Evolutionary conservation across 2,113 vertebrate genomes (phyloP), one percentile per base, ranked within the genome.

Genomic region (Eonycteris spelaea): DNA sequence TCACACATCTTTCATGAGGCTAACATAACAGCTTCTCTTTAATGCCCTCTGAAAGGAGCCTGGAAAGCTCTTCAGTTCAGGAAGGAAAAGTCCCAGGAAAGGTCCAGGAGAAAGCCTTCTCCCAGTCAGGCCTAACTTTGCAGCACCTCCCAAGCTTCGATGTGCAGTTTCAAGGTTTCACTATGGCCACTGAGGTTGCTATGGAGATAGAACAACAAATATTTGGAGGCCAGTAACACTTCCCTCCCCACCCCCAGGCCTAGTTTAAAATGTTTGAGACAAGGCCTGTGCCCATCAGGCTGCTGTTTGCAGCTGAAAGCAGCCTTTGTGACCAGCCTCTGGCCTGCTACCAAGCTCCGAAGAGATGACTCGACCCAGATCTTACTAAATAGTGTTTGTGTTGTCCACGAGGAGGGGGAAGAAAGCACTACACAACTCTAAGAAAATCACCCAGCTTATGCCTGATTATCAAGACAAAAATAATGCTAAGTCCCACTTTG

Each of bases 191-290:
- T 28, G 98, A 93, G 86, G 99, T 99, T 99, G 98, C 99, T 97
- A 93, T 98, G 99, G 98, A 98, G 98, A 99, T 98, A 92, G 75
- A 98, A 98, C 98, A 99, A 99, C 99, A 99, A 99, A 99, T 99
- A 99, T 99, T 99, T 99, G 98, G 98, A 99, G 96, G 98, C 98
- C 87, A 87, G 99, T 99, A 98, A 99, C 99, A 99, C 99, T 99
- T 99, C 99, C 98, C 55, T 30, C 28, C 11, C 86, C 97, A 98
- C 48, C 57, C 68, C 98, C 99, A 99, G 99, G 98, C 99, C 98
- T 99, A 98, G 98, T 97, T 97, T 94, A 98, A 98, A 99, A 98
- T 99, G 99, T 99, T 99, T 99, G 99, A 98, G 99, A 99, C 99
- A 98, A 98, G 98, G 98, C 98, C 98, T 91, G 98, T 98, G 99